Evolutionary conservation across 2,113 vertebrate species (phyloP).

Genomic region (Euleptes europaea): DNA sequence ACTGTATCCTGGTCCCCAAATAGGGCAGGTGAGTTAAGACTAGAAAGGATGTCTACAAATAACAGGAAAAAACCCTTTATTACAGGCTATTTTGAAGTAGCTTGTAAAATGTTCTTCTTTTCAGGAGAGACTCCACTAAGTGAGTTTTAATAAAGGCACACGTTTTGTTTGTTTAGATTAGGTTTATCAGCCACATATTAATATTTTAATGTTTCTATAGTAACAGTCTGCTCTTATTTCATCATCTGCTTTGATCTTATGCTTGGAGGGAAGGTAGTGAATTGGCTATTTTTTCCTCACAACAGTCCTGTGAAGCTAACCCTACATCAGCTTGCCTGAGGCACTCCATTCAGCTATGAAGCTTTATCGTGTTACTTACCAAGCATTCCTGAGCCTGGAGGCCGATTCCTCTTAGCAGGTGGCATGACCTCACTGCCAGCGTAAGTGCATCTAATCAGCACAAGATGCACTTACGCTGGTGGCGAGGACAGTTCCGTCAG

Average conservation of each 20-base stretch:
- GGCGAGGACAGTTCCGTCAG: no score
- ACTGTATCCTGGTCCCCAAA: conserved; percentile 99
- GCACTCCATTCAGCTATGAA: not conserved
- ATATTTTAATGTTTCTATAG: not conserved
- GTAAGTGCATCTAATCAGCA: no score
- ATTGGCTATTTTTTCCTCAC: not conserved
- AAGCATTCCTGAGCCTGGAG: no score
- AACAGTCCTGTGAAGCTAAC: not conserved
- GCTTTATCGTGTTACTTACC: not conserved
- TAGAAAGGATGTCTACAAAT: conserved; percentile 94
- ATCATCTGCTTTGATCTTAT: not conserved
- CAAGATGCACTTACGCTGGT: no score
- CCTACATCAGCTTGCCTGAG: not conserved
- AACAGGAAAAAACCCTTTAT: conserved; percentile 42
- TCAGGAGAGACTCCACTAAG: not conserved
- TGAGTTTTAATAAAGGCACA: no score
- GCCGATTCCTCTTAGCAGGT: no score
- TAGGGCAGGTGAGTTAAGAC: conserved; percentile 95
- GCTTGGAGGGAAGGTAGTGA: not conserved
- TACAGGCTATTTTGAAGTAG: not conserved
- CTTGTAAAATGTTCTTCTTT: not conserved
- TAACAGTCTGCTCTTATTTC: not conserved
- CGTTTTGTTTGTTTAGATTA: not conserved
- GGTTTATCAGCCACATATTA: not conserved
- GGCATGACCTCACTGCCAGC: no score